Base-by-base conservation (phyloP, 2,797 vertebrate genomes). In the Clarias pachynema region DNA sequence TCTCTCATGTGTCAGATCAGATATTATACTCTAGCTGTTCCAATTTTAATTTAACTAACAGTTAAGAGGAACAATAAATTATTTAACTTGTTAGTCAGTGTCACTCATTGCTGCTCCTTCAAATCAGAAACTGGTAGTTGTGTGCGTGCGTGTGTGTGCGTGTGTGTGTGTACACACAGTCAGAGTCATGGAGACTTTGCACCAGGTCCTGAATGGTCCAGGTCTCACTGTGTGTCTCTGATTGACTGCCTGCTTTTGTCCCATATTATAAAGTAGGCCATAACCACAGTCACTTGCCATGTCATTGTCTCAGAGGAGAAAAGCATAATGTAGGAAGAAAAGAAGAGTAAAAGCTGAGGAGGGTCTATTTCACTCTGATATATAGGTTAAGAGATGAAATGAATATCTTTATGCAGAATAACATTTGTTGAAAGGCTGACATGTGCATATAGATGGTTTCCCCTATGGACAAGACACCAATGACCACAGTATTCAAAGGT, bases 231-330 rank as follows among this genome's bases (percentile, higher is more conserved):
- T n/a, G 62, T 78, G 62, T 79, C 16, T 14, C 44, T 66, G 73
- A 68, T 59, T 79, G 62, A 79, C 53, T 79, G 15, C 29, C 74
- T 12, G 62, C 29, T 66, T 37, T 37, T 37, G 49, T 65, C 49
- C 60, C 60, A 78, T 74, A 79, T 66, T 66, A 12, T 53, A 79
- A 84, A 84, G 65, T 84, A 62, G 75, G 56, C 16, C 83, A 79
- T 34, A 53, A 79, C 75, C 49, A 60, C 66, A 40, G 75, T 79
- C 83, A 49, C 53, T 63, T 56, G 63, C 65, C 65, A 15, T 56
- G 65, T 81, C 49, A 34, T 65, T 81, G 53, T 85, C 69, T 81
- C 26, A 15, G 53, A 60, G 49, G 73, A 82, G 14, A 31, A 73
- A 15, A 53, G 31, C 68, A 53, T 29, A 79, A 10, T 26, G 68